phyloP scores from a whole-genome alignment of 2,113 vertebrate genomes.

The Halcyon malimbica region DNA sequence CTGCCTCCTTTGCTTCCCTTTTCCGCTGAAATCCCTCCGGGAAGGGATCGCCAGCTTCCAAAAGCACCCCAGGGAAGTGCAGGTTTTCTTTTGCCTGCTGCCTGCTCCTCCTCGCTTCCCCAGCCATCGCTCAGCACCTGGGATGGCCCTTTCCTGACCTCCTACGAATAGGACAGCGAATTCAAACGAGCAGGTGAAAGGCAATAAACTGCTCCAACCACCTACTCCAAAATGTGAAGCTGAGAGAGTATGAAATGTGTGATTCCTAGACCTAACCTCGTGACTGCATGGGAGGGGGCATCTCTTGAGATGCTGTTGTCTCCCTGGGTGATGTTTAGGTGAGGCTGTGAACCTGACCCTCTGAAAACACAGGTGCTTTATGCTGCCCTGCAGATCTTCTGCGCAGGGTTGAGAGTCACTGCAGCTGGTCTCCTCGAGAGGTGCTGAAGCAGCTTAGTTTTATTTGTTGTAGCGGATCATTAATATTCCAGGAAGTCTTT shows the following conservation, averaged over 20 bases:
- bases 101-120: rapidly evolving
- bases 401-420: not conserved
- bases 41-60: not conserved
- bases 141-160: not conserved
- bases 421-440: not conserved
- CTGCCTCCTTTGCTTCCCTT: not conserved
- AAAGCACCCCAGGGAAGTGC: rapidly evolving
- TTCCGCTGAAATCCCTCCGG: rapidly evolving
- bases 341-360: not conserved
- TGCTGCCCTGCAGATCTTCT: not conserved
- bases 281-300: rapidly evolving
- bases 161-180: rapidly evolving
- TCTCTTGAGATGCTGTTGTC: not conserved
- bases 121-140: not conserved
- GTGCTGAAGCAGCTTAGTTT: not conserved
- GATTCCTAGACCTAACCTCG: not conserved
- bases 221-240: not conserved
- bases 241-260: not conserved
- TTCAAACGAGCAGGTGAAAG: rapidly evolving
- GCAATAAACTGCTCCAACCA: rapidly evolving
- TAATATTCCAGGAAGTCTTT: not conserved
- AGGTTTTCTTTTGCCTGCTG: not conserved
- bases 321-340: not conserved
- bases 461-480: not conserved
- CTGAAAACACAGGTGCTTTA: not conserved